Evolutionary conservation across 2,113 vertebrate species (phyloP).

Genomic region (Okapia johnstoni): DNA sequence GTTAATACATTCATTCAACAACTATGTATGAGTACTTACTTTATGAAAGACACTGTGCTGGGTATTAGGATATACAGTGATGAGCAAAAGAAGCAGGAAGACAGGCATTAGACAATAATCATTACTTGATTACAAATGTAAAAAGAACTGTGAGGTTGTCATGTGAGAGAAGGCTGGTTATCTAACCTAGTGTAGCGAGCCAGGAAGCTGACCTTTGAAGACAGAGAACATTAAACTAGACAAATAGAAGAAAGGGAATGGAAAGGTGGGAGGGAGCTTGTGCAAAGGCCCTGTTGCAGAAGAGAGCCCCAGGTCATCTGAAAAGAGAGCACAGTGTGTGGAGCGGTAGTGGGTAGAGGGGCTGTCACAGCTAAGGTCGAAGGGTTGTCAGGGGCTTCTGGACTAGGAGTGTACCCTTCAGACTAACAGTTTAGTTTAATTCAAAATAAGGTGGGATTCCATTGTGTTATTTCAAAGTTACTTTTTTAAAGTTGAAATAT

Average conservation of each 20-base stretch:
- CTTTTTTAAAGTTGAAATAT: background rate
- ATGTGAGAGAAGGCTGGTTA: background rate
- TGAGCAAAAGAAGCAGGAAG: background rate
- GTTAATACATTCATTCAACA: background rate
- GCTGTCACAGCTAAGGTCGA: background rate
- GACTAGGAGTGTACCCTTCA: background rate
- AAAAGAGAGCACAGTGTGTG: background rate
- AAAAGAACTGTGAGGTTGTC: background rate
- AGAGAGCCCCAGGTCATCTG: background rate
- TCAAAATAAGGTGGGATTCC: background rate
- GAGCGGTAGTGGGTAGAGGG: fast-evolving
- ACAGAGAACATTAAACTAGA: background rate
- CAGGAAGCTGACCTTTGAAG: background rate
- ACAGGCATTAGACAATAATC: background rate
- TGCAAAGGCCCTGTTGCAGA: background rate
- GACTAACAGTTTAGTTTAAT: background rate
- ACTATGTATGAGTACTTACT: background rate
- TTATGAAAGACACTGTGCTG: background rate
- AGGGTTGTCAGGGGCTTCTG: background rate
- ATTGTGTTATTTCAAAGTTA: background rate
- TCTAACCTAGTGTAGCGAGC: background rate
- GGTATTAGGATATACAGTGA: background rate
- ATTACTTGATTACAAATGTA: background rate
- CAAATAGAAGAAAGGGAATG: background rate
- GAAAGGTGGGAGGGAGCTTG: background rate